A percentile compares a stretch with the other conserved stretches of the same genome.
Conservation (phyloP, 2,888 invertebrate species). For the Mesorhabditis spiculigera region DNA sequence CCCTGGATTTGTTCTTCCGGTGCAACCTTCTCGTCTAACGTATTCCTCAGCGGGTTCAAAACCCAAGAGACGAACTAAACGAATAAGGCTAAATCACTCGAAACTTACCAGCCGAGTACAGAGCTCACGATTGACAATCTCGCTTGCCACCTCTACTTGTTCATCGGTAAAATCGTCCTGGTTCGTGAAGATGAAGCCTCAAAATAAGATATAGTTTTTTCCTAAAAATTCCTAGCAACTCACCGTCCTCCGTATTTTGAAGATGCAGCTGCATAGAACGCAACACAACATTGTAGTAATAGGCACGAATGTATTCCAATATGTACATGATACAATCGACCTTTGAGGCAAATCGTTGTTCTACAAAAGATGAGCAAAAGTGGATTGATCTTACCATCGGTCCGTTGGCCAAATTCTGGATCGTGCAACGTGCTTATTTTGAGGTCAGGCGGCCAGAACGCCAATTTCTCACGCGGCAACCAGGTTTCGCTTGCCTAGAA, state of each 20-base stretch:
- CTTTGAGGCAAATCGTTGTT: neutral
- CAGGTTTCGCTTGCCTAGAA: neutral
- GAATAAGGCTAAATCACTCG: neutral
- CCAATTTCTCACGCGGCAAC: neutral
- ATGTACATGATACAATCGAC: neutral
- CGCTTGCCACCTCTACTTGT: neutral
- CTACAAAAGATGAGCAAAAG: neutral
- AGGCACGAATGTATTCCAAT: neutral
- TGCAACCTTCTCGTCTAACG: neutral
- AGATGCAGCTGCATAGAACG: neutral
- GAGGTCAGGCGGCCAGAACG: neutral
- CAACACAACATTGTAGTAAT: neutral
- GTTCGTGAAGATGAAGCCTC: neutral
- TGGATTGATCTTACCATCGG: neutral
- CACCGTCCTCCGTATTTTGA: neutral
- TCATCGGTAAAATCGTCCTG: neutral
- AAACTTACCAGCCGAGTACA: neutral
- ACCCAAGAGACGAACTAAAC: constrained; percentile 6
- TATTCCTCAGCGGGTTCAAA: neutral
- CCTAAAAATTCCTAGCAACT: neutral
- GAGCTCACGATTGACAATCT: neutral
- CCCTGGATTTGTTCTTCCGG: neutral
- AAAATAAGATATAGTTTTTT: neutral
- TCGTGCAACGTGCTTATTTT: neutral
- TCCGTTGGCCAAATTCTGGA: neutral